Evolutionary conservation across 2,797 vertebrate species (phyloP).

Genomic region (Tokudaia tokunoshimensis): DNA sequence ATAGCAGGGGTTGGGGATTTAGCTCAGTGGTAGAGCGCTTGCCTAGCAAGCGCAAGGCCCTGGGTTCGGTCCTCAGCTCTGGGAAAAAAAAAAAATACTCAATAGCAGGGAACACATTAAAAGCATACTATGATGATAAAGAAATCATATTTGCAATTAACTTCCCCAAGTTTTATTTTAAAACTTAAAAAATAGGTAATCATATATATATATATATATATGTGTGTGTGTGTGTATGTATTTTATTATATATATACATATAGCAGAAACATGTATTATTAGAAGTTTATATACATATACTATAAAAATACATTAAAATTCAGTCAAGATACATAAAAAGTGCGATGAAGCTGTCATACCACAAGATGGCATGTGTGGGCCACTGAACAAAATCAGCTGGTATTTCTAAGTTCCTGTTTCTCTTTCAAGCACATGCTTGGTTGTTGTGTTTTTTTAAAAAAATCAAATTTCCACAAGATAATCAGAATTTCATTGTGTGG

Average conservation of each 20-base stretch:
- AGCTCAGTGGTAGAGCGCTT: no score
- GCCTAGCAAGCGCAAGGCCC: no score
- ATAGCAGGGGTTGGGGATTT: no score
- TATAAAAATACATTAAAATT: background rate
- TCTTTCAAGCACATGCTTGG: background rate
- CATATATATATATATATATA: background rate
- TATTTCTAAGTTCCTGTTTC: background rate
- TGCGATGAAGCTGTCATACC: conserved; percentile 56
- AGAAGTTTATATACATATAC: background rate
- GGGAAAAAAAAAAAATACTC: no score
- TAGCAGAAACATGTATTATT: no score
- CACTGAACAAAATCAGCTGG: conserved; percentile 29
- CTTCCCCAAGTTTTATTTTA: background rate
- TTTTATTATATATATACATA: background rate
- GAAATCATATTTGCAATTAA: background rate
- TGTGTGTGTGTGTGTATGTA: no score
- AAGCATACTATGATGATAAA: no score
- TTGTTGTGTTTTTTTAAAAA: background rate
- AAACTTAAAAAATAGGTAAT: background rate
- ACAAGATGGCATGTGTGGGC: conserved; percentile 79
- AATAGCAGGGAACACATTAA: background rate
- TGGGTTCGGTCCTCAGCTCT: no score
- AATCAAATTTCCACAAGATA: background rate
- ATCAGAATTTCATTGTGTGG: background rate
- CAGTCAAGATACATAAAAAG: background rate